Evolutionary conservation across 2,888 invertebrate genomes (phyloP), one percentile per base, ranked within the genome.

Genomic region (Danaus chrysippus): DNA sequence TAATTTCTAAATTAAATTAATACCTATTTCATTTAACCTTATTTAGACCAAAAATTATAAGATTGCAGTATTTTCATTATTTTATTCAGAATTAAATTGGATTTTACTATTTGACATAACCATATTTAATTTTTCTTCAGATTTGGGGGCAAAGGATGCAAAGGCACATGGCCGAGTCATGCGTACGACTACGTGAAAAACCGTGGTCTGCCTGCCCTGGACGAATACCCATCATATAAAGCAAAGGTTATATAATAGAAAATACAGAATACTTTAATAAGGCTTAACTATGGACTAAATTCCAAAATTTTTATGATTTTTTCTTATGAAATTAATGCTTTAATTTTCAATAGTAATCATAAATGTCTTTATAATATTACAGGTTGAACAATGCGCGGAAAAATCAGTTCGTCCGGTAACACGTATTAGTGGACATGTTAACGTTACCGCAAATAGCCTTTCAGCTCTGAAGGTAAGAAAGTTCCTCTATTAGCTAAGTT

Each of bases 101-200:
- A 23, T 23, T 23, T 23, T 15, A 13, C 17, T 49, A 13, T 49
- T 15, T 49, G 44, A 44, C 11, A 23, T 1, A 23, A 3, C 8
- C 10, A n/a, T 23, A 23, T 34, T 5, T 3, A 1, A 19, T 0
- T 44, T 5, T 10, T 19, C 49, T 46, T n/a, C 75, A 86, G 86
- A 62, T 81, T 74, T 68, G 84, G 84, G 15, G 81, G 77, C 0
- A 68, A 78, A 59, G 88, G 87, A 1, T 90, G 90, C 72, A 67
- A 70, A 34, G 75, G 77, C 52, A 85, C 88, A 34, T 89, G 89
- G 89, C 89, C 88, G 13, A 76, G 74, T 64, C 73, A 71, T 67
- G 87, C 88, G 11, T 90, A 81, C 74, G 75, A 81, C 62, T 88
- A 89, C 75, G 72, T 86, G 34, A 74, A 71, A 56, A 73, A 76